Evolutionary conservation across 1,140 invertebrate genomes (phyloP).

Genomic region (roundworm (Caenorhabditis elegans)): WBcel235 BX284603.4:11506501-11507000

Average conservation of each 20-base stretch:
- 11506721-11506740: not conserved
- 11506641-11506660: conserved; percentile 44
- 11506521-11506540: conserved; percentile 50
- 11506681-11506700: not conserved
- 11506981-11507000: conserved; percentile 48
- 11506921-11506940: conserved; percentile 44
- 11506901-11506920: conserved; percentile 49
- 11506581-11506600: conserved; percentile 50
- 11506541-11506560: conserved; percentile 41
- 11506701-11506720: not conserved
- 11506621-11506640: conserved; percentile 41
- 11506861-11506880: not conserved
- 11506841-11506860: too few relatives aligned
- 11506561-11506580: conserved; percentile 42
- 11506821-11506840: too few relatives aligned
- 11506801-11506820: too few relatives aligned
- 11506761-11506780: too few relatives aligned
- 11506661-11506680: not conserved
- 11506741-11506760: too few relatives aligned
- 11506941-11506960: conserved; percentile 24
- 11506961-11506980: conserved; percentile 51
- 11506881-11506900: conserved; percentile 34
- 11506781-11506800: too few relatives aligned
- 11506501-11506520: not conserved
- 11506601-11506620: conserved; percentile 13